Evolutionary conservation across 2,888 invertebrate genomes (phyloP).

Genomic region (Glyphotaelius pellucidus): DNA sequence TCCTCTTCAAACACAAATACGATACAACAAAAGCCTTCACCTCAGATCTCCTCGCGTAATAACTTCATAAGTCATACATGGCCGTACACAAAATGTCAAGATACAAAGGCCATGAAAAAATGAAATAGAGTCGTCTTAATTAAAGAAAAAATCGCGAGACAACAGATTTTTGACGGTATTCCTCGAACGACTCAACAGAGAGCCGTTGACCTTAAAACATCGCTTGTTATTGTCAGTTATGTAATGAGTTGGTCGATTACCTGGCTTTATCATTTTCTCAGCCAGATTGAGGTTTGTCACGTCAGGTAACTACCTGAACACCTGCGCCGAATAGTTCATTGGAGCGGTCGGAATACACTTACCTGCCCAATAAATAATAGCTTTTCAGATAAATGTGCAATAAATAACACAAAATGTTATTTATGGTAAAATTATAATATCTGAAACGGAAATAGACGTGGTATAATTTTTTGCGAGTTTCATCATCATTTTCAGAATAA

Average conservation of each 20-base stretch:
- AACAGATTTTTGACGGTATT: neutral
- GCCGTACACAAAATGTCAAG: constrained; percentile 15
- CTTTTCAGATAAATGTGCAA: neutral
- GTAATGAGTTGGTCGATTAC: constrained; percentile 29
- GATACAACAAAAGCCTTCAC: constrained; percentile 26
- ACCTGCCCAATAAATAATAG: neutral
- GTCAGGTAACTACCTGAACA: constrained; percentile 15
- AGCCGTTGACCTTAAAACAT: constrained; percentile 27
- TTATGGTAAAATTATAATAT: neutral
- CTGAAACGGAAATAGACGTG: neutral
- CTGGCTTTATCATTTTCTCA: constrained; percentile 22
- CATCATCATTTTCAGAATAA: neutral
- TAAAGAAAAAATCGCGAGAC: constrained; percentile 13
- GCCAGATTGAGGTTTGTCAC: constrained; percentile 25
- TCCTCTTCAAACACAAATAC: neutral
- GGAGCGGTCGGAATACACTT: neutral
- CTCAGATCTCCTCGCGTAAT: constrained; percentile 20
- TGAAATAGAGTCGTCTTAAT: neutral
- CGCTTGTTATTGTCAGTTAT: constrained; percentile 33
- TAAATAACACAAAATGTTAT: neutral
- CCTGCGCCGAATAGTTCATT: constrained; percentile 18
- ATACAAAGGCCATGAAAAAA: neutral
- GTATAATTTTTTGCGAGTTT: neutral
- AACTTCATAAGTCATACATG: constrained; percentile 31
- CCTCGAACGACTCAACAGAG: neutral